These are phyloP conservation scores for Peromyscus attwateri DNA, from an alignment of 2,797 vertebrate genomes.

Conservation along the genomic window DNA sequence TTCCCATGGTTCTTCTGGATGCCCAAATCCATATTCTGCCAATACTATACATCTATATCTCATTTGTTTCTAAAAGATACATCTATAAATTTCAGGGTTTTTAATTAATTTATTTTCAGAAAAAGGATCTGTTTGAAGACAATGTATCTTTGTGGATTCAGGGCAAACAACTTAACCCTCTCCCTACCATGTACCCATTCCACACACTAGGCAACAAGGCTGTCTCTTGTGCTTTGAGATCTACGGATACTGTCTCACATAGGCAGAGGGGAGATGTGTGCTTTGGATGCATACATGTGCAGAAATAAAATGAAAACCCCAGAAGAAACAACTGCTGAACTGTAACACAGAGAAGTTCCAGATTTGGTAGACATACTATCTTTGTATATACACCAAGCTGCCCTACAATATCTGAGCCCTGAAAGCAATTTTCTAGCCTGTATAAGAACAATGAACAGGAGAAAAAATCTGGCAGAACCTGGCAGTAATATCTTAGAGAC, in stretches of 20 bases:
- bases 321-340: background rate
- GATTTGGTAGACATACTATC: background rate
- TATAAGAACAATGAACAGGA: conserved; percentile 44
- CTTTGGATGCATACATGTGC: background rate
- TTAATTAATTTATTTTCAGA: background rate
- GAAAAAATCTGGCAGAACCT: background rate
- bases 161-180: background rate
- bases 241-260: fast-evolving
- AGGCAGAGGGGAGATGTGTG: background rate
- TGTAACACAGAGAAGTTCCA: conserved; percentile 34
- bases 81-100: background rate
- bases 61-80: background rate
- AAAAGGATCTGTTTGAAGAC: background rate
- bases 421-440: conserved; percentile 9
- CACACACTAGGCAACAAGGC: background rate
- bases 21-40: background rate
- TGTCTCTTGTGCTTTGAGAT: background rate
- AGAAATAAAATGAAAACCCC: conserved; percentile 44
- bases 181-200: background rate
- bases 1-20: background rate
- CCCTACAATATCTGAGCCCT: background rate
- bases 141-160: background rate
- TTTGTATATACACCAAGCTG: background rate
- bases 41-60: background rate
- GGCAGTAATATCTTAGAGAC: conserved; percentile 15